A percentile compares a stretch with the other conserved stretches of the same genome.
These are phyloP conservation scores for Carterocephalus palaemon DNA, from an alignment of 2,888 invertebrate genomes.

Conservation along the genomic window DNA sequence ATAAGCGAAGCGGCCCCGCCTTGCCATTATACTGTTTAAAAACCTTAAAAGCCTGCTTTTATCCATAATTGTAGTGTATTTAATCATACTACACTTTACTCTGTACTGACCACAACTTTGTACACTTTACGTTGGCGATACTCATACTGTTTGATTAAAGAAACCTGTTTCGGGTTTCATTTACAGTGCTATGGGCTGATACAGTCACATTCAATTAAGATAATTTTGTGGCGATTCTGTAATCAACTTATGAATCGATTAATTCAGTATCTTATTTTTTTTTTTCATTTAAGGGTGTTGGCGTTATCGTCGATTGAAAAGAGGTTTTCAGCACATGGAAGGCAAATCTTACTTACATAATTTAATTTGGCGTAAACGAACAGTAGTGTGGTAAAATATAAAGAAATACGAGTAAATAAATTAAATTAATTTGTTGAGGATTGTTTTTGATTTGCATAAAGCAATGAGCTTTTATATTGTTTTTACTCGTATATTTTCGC, in stretches of 20 bases:
- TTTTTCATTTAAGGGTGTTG: no score
- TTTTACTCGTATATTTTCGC: conserved; percentile 7
- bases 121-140: conserved; percentile 9
- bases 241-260: conserved; percentile 9
- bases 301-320: no score
- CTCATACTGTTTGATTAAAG: conserved; percentile 14
- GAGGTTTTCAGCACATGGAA: no score
- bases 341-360: no score
- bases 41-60: conserved; percentile 15
- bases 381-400: no score
- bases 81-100: conserved; percentile 12
- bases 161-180: conserved; percentile 19
- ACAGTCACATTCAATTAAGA: conserved; percentile 22
- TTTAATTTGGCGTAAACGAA: no score
- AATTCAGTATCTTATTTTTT: not conserved
- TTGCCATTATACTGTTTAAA: conserved; percentile 19
- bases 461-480: no score
- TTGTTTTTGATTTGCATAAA: no score
- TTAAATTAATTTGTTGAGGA: no score
- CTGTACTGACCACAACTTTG: conserved; percentile 16
- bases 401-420: no score
- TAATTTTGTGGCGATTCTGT: conserved; percentile 9
- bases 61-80: conserved; percentile 24
- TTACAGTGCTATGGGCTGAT: conserved; percentile 19
- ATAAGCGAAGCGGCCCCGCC: conserved; percentile 16